Evolutionary conservation across 2,797 vertebrate species (phyloP).

Genomic region (Cossypha heuglini): DNA sequence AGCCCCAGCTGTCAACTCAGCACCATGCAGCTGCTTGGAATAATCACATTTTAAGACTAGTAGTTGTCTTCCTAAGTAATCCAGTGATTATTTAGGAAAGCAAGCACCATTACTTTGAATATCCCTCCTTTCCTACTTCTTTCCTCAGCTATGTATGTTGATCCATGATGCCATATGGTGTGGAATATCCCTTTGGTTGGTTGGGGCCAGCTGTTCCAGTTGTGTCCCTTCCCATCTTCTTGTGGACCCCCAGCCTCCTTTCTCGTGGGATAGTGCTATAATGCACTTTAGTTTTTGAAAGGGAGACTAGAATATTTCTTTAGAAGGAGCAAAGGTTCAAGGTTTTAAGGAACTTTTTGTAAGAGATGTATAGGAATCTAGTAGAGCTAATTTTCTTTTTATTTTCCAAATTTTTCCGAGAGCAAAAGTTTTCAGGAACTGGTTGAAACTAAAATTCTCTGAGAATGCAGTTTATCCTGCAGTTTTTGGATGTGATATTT

Average conservation of each 20-base stretch:
- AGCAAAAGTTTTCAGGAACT: background rate
- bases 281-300: background rate
- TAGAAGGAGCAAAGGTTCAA: background rate
- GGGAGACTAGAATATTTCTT: background rate
- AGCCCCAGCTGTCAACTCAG: background rate
- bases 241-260: background rate
- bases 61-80: background rate
- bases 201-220: background rate
- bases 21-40: background rate
- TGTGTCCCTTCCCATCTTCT: background rate
- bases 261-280: background rate
- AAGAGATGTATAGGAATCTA: background rate
- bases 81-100: background rate
- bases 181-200: background rate
- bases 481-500: background rate
- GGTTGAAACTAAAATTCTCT: background rate
- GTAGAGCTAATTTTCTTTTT: background rate
- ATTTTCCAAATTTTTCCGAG: background rate
- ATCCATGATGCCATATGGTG: background rate
- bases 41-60: background rate
- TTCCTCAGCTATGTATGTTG: background rate
- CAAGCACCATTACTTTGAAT: background rate
- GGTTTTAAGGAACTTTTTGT: background rate
- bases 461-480: background rate
- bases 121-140: background rate